Conservation (phyloP, 2,113 vertebrate species). For the Limanda limanda region DNA sequence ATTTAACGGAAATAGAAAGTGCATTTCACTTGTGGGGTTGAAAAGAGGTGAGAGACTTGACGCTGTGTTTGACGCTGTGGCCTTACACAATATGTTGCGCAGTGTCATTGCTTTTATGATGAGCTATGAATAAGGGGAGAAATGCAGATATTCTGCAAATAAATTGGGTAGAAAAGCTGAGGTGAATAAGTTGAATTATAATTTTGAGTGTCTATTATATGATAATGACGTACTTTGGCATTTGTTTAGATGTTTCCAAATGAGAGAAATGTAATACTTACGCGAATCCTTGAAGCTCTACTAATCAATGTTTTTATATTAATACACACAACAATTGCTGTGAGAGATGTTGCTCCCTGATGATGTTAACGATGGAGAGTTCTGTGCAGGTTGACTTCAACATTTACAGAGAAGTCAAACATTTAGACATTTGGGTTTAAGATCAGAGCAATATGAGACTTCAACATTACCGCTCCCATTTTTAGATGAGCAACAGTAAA, state of each 20-base stretch:
- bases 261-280: neutral
- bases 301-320: neutral
- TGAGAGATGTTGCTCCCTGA: too few relatives aligned
- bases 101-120: too few relatives aligned
- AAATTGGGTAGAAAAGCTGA: neutral
- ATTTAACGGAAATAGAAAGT: constrained; percentile 36
- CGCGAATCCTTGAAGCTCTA: neutral
- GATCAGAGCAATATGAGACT: too few relatives aligned
- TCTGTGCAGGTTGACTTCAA: too few relatives aligned
- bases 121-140: neutral
- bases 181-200: neutral
- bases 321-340: neutral
- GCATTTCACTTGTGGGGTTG: constrained; percentile 2
- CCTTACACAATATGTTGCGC: neutral
- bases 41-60: constrained; percentile 6
- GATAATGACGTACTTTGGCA: neutral
- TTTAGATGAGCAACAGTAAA: too few relatives aligned
- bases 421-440: too few relatives aligned
- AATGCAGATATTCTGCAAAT: neutral
- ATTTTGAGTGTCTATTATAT: neutral
- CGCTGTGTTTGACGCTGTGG: neutral
- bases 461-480: too few relatives aligned
- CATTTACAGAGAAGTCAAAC: too few relatives aligned
- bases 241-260: neutral
- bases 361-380: too few relatives aligned